phyloP scores from a whole-genome alignment of 1,140 invertebrate species.

The Dendroctonus valens region DNA sequence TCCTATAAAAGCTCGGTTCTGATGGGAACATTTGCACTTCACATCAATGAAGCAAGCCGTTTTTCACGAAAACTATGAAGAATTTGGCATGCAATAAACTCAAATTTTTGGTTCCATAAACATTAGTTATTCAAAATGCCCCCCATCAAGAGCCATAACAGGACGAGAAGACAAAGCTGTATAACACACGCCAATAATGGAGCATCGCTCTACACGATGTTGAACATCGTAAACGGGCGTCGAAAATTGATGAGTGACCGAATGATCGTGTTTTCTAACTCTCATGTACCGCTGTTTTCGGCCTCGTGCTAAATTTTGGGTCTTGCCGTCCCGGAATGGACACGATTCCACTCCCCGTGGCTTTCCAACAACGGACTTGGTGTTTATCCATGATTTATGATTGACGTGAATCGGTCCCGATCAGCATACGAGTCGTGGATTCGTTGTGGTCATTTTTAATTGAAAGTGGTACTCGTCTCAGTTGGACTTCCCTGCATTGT shows the following conservation, averaged over 20 bases:
- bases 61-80: too few species aligned
- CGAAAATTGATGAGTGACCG: constrained; percentile 30
- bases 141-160: constrained; percentile 1
- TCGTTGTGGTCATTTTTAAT: too few species aligned
- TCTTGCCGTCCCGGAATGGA: constrained; percentile 14
- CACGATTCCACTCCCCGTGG: constrained; percentile 7
- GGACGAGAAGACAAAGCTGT: constrained; percentile 20
- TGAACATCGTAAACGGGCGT: constrained; percentile 24
- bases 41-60: too few species aligned
- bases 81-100: neutral
- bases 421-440: too few species aligned
- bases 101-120: neutral
- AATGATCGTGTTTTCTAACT: constrained; percentile 31
- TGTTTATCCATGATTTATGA: constrained; percentile 1
- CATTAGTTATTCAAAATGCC: constrained; percentile 14
- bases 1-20: too few species aligned
- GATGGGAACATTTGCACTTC: too few species aligned
- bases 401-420: too few species aligned
- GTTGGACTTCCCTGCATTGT: too few species aligned
- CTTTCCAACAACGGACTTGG: constrained; percentile 4
- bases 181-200: constrained; percentile 28
- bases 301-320: constrained; percentile 25
- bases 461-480: too few species aligned
- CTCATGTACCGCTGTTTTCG: constrained; percentile 22
- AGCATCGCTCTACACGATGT: constrained; percentile 23